A percentile compares a stretch with the other conserved stretches of the same genome.
Evolutionary conservation across 1,140 invertebrate species (phyloP).

Genomic region (Bemisia tabaci): DNA sequence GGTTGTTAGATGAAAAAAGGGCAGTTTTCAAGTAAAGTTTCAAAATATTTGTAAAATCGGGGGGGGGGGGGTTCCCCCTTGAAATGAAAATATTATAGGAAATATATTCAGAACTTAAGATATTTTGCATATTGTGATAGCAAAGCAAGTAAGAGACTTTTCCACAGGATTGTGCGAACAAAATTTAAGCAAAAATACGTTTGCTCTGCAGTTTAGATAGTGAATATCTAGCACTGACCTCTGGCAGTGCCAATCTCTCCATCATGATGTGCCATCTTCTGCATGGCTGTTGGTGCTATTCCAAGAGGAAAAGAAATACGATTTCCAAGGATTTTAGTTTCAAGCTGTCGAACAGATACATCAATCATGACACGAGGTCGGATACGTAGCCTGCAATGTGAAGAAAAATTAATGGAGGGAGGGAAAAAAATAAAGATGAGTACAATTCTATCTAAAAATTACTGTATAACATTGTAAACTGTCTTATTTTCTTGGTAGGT

Average conservation of each 20-base stretch:
- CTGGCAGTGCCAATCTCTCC: constrained; percentile 74
- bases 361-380: constrained; percentile 64
- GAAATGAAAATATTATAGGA: too few relatives aligned
- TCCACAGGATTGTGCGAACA: too few relatives aligned
- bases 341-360: constrained; percentile 48
- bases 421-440: neutral
- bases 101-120: too few relatives aligned
- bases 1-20: too few relatives aligned
- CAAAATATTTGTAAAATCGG: too few relatives aligned
- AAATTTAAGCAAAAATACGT: too few relatives aligned
- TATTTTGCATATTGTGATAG: too few relatives aligned
- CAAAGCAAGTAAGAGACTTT: too few relatives aligned
- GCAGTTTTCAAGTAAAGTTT: too few relatives aligned
- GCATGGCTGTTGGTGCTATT: constrained; percentile 85
- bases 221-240: constrained; percentile 52
- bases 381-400: constrained; percentile 49
- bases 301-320: constrained; percentile 66
- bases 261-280: constrained; percentile 78
- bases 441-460: neutral
- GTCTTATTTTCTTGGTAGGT: neutral
- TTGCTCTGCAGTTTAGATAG: too few relatives aligned
- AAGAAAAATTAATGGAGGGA: constrained; percentile 7
- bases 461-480: neutral
- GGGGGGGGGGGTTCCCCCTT: too few relatives aligned
- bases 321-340: constrained; percentile 49